A percentile compares a stretch with the other conserved stretches of the same genome.
These are phyloP conservation scores for Aphaenogaster floridana DNA, from an alignment of 1,140 invertebrate species.

Conservation along the genomic window DNA sequence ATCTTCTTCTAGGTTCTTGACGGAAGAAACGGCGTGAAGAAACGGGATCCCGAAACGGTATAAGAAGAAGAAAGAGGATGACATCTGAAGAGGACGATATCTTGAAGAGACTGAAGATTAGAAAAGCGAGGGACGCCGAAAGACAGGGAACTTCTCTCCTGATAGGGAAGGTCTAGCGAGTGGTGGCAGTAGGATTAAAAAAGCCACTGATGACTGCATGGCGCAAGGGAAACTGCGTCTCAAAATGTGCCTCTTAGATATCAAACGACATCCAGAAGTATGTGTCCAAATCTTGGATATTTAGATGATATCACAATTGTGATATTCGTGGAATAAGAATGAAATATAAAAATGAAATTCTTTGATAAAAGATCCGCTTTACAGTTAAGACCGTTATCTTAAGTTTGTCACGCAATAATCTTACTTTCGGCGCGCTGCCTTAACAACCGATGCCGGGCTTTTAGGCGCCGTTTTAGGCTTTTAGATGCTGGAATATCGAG, in stretches of 20 bases:
- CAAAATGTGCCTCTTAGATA: not conserved
- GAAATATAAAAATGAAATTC: not conserved
- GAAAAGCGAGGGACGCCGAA: no score
- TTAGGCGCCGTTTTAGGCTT: slow-evolving; percentile 38
- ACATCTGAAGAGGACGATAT: no score
- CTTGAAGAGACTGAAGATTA: no score
- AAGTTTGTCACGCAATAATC: slow-evolving; percentile 60
- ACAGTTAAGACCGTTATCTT: slow-evolving; percentile 26
- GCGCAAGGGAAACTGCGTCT: not conserved
- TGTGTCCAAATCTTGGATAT: not conserved
- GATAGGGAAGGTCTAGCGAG: no score
- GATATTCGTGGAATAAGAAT: not conserved
- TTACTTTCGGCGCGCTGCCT: slow-evolving; percentile 56
- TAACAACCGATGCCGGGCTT: slow-evolving; percentile 16
- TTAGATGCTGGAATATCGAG: slow-evolving; percentile 51
- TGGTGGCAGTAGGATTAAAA: no score
- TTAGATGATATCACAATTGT: not conserved
- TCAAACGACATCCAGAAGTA: not conserved
- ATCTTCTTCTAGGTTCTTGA: no score
- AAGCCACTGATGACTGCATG: not conserved
- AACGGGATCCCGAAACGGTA: no score
- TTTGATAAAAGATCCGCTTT: not conserved
- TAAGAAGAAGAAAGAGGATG: no score
- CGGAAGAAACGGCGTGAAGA: no score
- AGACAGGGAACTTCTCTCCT: no score